A percentile compares a stretch with the other conserved stretches of the same genome.
These are phyloP conservation scores for Nasua narica DNA, from an alignment of 2,797 vertebrate species.

Conservation along the genomic window DNA sequence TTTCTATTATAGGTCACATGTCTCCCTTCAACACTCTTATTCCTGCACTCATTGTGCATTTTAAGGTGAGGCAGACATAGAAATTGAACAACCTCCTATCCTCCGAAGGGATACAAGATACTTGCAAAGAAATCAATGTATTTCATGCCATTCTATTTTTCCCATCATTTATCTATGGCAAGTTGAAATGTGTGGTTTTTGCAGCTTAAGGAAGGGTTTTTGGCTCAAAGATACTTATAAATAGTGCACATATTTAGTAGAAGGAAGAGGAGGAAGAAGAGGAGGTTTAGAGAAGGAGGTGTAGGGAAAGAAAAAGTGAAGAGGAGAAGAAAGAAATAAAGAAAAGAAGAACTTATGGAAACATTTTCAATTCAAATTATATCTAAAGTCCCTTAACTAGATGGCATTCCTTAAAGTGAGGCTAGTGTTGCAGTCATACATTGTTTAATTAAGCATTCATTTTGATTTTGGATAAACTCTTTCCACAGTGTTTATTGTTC, in stretches of 20 bases:
- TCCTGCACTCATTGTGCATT: background rate
- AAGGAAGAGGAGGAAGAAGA: background rate
- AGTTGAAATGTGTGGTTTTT: background rate
- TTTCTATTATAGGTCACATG: background rate
- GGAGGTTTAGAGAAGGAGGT: background rate
- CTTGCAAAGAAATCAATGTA: background rate
- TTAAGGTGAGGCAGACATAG: background rate
- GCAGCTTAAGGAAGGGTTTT: background rate
- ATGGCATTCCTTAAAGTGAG: background rate
- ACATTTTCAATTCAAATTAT: background rate
- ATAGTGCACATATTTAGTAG: background rate
- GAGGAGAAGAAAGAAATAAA: background rate
- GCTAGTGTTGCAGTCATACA: background rate
- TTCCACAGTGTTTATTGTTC: background rate
- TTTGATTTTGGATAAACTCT: background rate
- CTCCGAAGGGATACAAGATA: background rate
- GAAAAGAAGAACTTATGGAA: background rate
- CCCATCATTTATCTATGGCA: background rate
- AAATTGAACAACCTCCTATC: background rate
- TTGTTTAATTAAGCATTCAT: background rate
- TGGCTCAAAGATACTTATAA: background rate
- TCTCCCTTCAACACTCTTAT: background rate
- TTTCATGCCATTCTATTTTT: background rate
- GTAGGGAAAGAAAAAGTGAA: background rate
- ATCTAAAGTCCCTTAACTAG: background rate